Evolutionary conservation across 1,140 invertebrate species (phyloP).

Genomic region (Asobara japonica): DNA sequence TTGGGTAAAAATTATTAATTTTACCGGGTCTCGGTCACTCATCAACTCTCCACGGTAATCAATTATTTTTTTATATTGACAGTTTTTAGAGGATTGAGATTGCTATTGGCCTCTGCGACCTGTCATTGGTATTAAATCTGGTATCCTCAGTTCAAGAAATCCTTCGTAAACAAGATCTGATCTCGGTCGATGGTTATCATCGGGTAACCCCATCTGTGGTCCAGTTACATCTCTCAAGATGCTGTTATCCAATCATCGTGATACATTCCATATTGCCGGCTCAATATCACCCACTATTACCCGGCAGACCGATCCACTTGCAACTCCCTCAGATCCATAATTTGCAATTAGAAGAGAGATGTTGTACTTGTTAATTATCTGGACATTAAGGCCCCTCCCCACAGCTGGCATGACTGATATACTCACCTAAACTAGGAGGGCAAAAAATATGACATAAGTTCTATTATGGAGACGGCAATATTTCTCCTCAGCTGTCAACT

Average conservation of each 20-base stretch:
- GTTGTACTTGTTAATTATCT: neutral
- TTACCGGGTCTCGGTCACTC: neutral
- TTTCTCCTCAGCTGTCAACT: neutral
- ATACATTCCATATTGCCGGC: neutral
- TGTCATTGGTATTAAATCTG: too few species aligned
- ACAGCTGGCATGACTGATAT: neutral
- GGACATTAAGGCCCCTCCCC: neutral
- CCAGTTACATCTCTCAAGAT: conserved; percentile 37
- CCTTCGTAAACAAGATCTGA: too few species aligned
- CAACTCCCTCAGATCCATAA: neutral
- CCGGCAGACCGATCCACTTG: neutral
- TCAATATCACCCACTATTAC: conserved; percentile 2
- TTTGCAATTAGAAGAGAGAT: neutral
- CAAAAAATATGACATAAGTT: neutral
- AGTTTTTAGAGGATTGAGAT: too few species aligned
- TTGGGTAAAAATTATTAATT: neutral
- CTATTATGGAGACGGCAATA: neutral
- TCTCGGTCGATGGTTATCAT: too few species aligned
- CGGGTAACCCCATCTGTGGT: conserved; percentile 51
- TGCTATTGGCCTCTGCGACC: too few species aligned
- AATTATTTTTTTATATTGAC: too few species aligned
- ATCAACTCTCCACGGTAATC: too few species aligned
- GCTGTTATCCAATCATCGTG: conserved; percentile 6
- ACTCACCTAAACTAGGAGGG: neutral
- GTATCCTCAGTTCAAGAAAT: too few species aligned